Conservation (phyloP, 2,113 vertebrate species). For the Upupa epops region DNA sequence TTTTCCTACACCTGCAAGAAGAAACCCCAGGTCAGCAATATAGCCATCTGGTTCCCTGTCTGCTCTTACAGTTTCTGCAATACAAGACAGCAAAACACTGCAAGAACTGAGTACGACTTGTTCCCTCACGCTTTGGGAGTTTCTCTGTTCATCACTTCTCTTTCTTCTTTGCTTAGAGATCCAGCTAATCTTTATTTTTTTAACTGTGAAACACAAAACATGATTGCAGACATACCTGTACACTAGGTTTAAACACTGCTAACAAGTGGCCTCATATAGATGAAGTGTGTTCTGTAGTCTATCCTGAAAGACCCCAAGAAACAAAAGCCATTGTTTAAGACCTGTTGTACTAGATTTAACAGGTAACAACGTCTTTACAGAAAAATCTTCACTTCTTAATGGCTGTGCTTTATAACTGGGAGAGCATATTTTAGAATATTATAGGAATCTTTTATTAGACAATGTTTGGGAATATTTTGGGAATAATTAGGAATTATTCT, state of each 20-base stretch:
- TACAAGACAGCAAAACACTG: background rate
- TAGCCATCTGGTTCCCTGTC: background rate
- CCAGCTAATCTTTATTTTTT: background rate
- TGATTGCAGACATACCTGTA: background rate
- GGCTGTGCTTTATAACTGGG: background rate
- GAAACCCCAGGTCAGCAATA: background rate
- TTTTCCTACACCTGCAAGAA: background rate
- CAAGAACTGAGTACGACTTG: background rate
- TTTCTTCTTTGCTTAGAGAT: background rate
- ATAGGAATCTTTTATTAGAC: background rate
- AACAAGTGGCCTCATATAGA: rapidly evolving
- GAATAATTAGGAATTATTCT: too few species aligned
- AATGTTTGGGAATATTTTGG: background rate
- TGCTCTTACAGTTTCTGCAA: background rate
- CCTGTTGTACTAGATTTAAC: background rate
- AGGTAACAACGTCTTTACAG: background rate
- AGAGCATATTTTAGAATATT: background rate
- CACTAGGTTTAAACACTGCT: background rate
- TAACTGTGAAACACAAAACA: background rate
- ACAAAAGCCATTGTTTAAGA: background rate
- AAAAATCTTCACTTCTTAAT: background rate
- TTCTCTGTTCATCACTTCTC: background rate
- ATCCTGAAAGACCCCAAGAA: background rate
- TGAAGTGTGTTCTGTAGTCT: background rate
- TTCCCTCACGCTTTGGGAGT: background rate